A percentile compares a stretch with the other conserved stretches of the same genome.
Conservation (phyloP, 1,140 invertebrate species). For the Bombyx mori region ASM3026992v2 NC_085110.1:15085501-15086000, state of each 20-base stretch:
- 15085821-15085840: constrained; percentile 18
- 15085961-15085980: too few relatives aligned
- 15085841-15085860: constrained; percentile 49
- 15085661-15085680: constrained; percentile 19
- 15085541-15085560: too few relatives aligned
- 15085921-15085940: too few relatives aligned
- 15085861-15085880: constrained; percentile 26
- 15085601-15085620: too few relatives aligned
- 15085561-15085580: too few relatives aligned
- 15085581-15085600: too few relatives aligned
- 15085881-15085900: neutral
- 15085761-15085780: constrained; percentile 1
- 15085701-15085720: neutral
- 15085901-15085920: constrained; percentile 13
- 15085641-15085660: too few relatives aligned
- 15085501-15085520: too few relatives aligned
- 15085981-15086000: too few relatives aligned
- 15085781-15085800: constrained; percentile 1
- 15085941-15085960: too few relatives aligned
- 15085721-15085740: constrained; percentile 5
- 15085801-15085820: constrained; percentile 18
- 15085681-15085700: constrained; percentile 8
- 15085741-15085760: constrained; percentile 6
- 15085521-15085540: too few relatives aligned
- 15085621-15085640: too few relatives aligned